Evolutionary conservation across 2,113 vertebrate genomes (phyloP).

Genomic region (Paradisaea rubra): DNA sequence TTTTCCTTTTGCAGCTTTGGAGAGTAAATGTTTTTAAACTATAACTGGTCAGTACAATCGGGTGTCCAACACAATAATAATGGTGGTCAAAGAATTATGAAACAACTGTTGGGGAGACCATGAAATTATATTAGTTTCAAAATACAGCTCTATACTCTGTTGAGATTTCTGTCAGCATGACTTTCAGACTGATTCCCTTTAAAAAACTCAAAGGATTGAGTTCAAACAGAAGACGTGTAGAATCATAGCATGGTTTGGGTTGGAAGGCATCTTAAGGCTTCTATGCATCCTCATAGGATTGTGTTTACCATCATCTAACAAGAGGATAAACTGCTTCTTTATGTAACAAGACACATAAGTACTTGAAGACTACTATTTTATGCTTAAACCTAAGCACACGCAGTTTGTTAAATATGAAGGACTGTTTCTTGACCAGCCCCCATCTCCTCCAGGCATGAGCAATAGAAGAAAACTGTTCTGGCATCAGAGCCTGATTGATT

Average conservation of each 20-base stretch:
- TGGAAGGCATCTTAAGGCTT: background rate
- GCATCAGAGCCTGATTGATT: background rate
- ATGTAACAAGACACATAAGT: background rate
- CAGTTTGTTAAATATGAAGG: background rate
- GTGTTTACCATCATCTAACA: background rate
- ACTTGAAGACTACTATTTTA: background rate
- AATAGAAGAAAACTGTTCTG: background rate
- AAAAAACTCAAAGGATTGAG: background rate
- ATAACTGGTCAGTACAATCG: background rate
- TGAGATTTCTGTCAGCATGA: background rate
- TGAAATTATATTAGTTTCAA: background rate
- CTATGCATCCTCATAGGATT: background rate
- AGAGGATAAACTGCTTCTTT: background rate
- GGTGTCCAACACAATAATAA: background rate
- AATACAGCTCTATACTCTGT: background rate
- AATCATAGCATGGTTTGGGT: background rate
- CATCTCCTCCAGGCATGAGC: background rate
- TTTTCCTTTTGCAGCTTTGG: background rate
- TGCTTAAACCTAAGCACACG: fast-evolving
- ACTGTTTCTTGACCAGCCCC: background rate
- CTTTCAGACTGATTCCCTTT: background rate
- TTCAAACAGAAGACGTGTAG: background rate
- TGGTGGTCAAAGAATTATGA: background rate
- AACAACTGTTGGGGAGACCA: background rate
- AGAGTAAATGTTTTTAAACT: background rate